Conservation (phyloP, 64 coral and sea anemone genomes). For the Hydrozoanthus tunicans region DNA sequence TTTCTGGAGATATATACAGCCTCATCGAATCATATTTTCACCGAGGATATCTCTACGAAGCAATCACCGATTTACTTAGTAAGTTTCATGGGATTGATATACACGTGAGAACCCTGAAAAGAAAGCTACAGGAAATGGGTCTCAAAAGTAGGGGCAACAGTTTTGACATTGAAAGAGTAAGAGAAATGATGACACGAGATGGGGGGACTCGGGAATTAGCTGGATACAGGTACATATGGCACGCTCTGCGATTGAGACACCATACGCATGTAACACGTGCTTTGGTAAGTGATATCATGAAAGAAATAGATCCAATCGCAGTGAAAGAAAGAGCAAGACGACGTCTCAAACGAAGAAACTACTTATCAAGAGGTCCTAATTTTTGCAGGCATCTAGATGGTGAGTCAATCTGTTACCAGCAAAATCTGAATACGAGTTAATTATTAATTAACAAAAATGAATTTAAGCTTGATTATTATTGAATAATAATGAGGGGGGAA, state of each 20-base stretch:
- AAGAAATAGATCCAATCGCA: slow-evolving; percentile 55
- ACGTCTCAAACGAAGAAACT: slow-evolving; percentile 24
- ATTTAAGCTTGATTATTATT: neutral
- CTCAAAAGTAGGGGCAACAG: slow-evolving; percentile 42
- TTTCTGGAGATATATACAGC: slow-evolving; percentile 20
- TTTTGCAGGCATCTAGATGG: slow-evolving; percentile 5
- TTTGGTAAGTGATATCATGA: slow-evolving; percentile 39
- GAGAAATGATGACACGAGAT: slow-evolving; percentile 32
- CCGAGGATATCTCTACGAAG: slow-evolving; percentile 45
- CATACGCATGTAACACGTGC: slow-evolving; percentile 53
- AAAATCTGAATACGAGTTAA: neutral
- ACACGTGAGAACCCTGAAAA: slow-evolving; percentile 47
- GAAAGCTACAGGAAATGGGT: slow-evolving; percentile 40
- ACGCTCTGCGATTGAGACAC: slow-evolving; percentile 61
- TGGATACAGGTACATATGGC: slow-evolving; percentile 66
- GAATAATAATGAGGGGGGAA: neutral
- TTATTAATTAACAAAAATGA: neutral
- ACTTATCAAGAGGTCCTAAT: neutral
- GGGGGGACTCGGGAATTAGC: slow-evolving; percentile 53
- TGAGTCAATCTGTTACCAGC: slow-evolving; percentile 4
- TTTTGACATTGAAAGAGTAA: slow-evolving; percentile 14
- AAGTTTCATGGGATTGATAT: slow-evolving; percentile 30
- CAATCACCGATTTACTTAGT: slow-evolving; percentile 20
- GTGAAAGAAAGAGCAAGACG: slow-evolving; percentile 45
- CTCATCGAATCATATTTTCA: slow-evolving; percentile 36